A percentile compares a stretch with the other conserved stretches of the same genome.
Evolutionary conservation across 2,113 vertebrate genomes (phyloP).

Genomic region (Dendrocopos noguchii): DNA sequence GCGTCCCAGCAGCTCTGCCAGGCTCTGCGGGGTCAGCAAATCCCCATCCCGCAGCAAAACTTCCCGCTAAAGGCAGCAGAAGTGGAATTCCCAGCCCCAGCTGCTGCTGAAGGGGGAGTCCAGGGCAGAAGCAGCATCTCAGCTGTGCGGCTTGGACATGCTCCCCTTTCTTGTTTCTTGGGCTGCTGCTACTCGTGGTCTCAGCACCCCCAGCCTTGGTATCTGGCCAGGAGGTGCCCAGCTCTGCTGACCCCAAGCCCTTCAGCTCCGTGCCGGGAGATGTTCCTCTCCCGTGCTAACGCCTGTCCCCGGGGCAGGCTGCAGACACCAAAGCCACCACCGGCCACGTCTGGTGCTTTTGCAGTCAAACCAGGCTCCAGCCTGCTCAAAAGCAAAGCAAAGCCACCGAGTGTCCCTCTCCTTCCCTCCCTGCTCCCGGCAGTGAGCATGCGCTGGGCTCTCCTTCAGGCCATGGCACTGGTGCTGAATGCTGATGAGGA

Average conservation of each 20-base stretch:
- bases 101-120: neutral
- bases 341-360: fast-evolving
- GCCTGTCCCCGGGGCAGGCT: fast-evolving
- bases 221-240: neutral
- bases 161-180: neutral
- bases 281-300: fast-evolving
- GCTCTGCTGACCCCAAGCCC: neutral
- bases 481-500: conserved; percentile 70
- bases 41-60: neutral
- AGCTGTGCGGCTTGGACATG: fast-evolving
- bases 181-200: neutral
- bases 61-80: neutral
- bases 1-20: fast-evolving
- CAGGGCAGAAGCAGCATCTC: neutral
- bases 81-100: neutral
- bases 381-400: neutral
- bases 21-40: neutral
- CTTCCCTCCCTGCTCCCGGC: neutral
- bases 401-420: neutral
- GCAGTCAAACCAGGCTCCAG: neutral
- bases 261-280: fast-evolving
- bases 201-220: too few relatives aligned
- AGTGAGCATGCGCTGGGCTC: neutral
- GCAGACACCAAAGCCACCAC: fast-evolving
- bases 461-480: neutral